Evolutionary conservation across 2,888 invertebrate species (phyloP).

Genomic region (Brachypalpus laphriformis): DNA sequence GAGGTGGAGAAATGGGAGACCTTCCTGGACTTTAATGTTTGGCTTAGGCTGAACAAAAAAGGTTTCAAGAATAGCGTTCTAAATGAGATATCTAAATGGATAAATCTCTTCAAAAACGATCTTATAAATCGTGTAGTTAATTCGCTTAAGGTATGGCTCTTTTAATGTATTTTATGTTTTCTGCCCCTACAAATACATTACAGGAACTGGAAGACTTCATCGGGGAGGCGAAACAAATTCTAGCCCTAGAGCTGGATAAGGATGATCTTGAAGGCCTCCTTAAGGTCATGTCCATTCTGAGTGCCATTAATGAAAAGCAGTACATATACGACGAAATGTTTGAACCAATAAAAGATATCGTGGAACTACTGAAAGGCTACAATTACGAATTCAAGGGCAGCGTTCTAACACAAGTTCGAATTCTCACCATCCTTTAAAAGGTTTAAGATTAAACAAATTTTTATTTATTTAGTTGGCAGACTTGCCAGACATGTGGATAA

Average conservation of each 20-base stretch:
- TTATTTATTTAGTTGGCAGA: conserved; percentile 85
- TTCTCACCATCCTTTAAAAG: neutral
- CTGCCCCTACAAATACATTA: conserved; percentile 83
- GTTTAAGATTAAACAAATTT: neutral
- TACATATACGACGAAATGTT: conserved; percentile 94
- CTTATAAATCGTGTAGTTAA: conserved; percentile 91
- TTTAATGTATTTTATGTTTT: conserved; percentile 76
- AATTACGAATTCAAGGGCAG: conserved; percentile 94
- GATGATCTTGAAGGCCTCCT: conserved; percentile 94
- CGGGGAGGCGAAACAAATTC: conserved; percentile 87
- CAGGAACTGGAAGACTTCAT: conserved; percentile 91
- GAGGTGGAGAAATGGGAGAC: conserved; percentile 88
- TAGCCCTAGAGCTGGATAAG: conserved; percentile 89
- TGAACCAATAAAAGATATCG: conserved; percentile 93
- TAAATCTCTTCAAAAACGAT: conserved; percentile 93
- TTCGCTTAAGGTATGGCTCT: conserved; percentile 84
- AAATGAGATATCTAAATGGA: conserved; percentile 94
- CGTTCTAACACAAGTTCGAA: conserved; percentile 87
- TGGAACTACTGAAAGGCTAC: conserved; percentile 92
- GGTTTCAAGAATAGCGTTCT: conserved; percentile 92
- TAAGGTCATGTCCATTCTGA: conserved; percentile 91
- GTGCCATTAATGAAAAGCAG: conserved; percentile 90
- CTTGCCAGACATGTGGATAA: conserved; percentile 94
- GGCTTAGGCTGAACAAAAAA: conserved; percentile 91
- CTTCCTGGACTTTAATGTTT: conserved; percentile 88